Percentiles rank a stretch among this genome's conserved stretches.
Conservation (phyloP, 2,113 vertebrate genomes). For the Sitta europaea region DNA sequence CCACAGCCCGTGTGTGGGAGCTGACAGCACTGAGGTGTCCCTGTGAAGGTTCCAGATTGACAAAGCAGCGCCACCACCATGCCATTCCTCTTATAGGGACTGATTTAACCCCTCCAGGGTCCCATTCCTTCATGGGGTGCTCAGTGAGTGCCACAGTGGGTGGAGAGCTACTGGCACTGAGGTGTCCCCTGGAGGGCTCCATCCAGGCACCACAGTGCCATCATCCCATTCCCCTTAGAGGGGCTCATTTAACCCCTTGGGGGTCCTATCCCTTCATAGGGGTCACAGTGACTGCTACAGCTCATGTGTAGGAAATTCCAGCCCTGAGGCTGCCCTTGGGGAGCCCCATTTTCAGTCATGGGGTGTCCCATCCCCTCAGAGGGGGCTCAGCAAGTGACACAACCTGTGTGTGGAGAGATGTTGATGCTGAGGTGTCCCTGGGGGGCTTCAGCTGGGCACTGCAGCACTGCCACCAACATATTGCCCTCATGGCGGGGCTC, state of each 20-base stretch:
- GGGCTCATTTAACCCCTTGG: not conserved
- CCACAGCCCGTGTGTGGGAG: not conserved
- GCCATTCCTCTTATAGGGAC: not conserved
- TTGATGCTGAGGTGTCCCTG: not conserved
- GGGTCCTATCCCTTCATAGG: not conserved
- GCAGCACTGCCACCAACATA: not conserved
- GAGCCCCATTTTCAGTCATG: not conserved
- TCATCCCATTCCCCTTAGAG: not conserved
- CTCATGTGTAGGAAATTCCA: not conserved
- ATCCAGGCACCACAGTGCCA: not conserved
- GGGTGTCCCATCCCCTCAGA: not conserved
- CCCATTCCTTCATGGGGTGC: not conserved
- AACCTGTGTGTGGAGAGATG: not conserved
- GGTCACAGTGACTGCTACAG: not conserved
- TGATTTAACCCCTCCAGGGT: not conserved
- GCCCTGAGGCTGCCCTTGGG: not conserved
- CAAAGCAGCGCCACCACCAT: not conserved
- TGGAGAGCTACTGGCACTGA: not conserved
- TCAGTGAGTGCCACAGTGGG: not conserved
- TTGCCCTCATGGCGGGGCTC: not conserved
- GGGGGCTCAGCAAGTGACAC: not conserved
- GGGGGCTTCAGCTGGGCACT: not conserved
- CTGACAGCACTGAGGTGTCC: not conserved
- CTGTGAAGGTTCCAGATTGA: not conserved
- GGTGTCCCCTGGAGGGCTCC: not conserved